Conservation (phyloP, 2,888 invertebrate genomes). For the Pseudanteris insignis region DNA sequence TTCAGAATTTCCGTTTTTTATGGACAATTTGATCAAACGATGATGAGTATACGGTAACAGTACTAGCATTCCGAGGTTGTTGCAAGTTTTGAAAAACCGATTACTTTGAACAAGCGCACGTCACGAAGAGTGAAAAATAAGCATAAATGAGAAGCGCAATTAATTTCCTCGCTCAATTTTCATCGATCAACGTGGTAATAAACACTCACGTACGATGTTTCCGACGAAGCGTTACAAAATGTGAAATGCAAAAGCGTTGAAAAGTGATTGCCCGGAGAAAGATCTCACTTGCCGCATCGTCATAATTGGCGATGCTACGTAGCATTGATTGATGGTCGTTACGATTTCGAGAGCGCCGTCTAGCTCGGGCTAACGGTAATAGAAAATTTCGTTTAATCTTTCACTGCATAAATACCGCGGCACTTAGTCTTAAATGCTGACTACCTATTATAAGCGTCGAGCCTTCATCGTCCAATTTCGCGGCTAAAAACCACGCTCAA, state of each 20-base stretch:
- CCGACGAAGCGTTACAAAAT: too few relatives aligned
- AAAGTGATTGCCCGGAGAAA: slow-evolving; percentile 13
- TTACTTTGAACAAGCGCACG: too few relatives aligned
- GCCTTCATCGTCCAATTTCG: slow-evolving; percentile 21
- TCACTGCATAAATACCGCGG: slow-evolving; percentile 27
- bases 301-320: slow-evolving; percentile 14
- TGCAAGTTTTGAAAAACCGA: too few relatives aligned
- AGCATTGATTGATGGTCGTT: slow-evolving; percentile 23
- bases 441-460: slow-evolving; percentile 26
- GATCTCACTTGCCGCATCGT: slow-evolving; percentile 20
- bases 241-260: slow-evolving; percentile 11
- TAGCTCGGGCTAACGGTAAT: slow-evolving; percentile 29
- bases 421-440: slow-evolving; percentile 21
- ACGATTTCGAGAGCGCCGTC: slow-evolving; percentile 17
- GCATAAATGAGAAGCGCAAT: too few relatives aligned
- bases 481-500: slow-evolving; percentile 5
- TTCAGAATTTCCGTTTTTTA: too few relatives aligned
- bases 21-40: too few relatives aligned
- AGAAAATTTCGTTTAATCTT: slow-evolving; percentile 32
- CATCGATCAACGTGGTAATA: too few relatives aligned
- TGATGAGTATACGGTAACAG: too few relatives aligned
- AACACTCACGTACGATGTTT: too few relatives aligned
- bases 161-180: too few relatives aligned
- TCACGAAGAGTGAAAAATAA: too few relatives aligned
- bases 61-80: too few relatives aligned